phyloP scores from a whole-genome alignment of 2,888 invertebrate genomes.

The Herminia tarsipennalis region DNA sequence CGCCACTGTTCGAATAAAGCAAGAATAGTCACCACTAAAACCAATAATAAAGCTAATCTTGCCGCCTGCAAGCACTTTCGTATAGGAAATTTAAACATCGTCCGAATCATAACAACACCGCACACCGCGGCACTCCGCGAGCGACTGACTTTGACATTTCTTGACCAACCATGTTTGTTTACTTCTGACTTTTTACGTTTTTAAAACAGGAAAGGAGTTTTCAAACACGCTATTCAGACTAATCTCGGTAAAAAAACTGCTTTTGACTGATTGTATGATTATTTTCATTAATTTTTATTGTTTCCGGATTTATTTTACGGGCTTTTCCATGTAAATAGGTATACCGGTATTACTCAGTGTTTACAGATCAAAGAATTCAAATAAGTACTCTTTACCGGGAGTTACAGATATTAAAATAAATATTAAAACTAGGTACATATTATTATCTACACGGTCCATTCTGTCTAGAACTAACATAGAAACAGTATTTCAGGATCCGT shows the following conservation, averaged over 20 bases:
- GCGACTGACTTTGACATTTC: slow-evolving; percentile 63
- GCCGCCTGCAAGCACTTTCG: slow-evolving; percentile 73
- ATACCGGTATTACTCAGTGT: too few species aligned
- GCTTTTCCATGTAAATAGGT: too few species aligned
- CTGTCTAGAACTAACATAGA: too few species aligned
- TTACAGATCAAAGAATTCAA: too few species aligned
- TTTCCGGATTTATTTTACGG: too few species aligned
- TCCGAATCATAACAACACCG: slow-evolving; percentile 38
- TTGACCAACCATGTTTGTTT: slow-evolving; percentile 62
- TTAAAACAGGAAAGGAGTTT: slow-evolving; percentile 74
- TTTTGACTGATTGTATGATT: slow-evolving; percentile 15
- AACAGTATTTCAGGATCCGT: too few species aligned
- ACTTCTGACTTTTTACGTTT: slow-evolving; percentile 66
- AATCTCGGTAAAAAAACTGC: slow-evolving; percentile 49
- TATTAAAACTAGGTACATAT: too few species aligned
- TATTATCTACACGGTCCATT: too few species aligned
- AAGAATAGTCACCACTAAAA: slow-evolving; percentile 67
- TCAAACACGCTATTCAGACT: slow-evolving; percentile 86
- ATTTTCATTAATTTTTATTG: too few species aligned
- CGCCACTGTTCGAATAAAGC: slow-evolving; percentile 75
- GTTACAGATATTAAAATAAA: too few species aligned
- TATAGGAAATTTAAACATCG: slow-evolving; percentile 71
- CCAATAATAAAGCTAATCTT: slow-evolving; percentile 62
- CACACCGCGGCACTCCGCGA: slow-evolving; percentile 48
- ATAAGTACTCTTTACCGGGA: too few species aligned